phyloP scores from a whole-genome alignment of 2,113 vertebrate genomes.

The Pterocles gutturalis region DNA sequence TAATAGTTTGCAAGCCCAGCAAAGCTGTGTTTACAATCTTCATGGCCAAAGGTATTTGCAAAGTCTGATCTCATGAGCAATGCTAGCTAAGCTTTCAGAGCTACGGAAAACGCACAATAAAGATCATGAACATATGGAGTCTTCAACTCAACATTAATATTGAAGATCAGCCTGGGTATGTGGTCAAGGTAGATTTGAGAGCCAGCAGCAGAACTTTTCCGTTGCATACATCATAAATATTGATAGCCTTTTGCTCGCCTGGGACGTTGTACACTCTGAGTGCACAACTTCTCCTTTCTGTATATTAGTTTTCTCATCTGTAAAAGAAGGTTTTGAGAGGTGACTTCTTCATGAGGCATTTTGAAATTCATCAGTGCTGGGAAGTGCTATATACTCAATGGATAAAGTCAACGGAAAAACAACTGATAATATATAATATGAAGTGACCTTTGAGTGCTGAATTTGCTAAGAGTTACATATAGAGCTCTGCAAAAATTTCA shows the following conservation, averaged over 20 bases:
- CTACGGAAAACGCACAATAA: not conserved
- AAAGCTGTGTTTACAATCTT: not conserved
- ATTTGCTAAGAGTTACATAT: not conserved
- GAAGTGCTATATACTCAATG: not conserved
- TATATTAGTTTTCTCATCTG: not conserved
- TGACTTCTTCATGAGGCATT: not conserved
- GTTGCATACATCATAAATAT: not conserved
- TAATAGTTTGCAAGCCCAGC: not conserved
- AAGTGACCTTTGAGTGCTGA: not conserved
- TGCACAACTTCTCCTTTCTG: not conserved
- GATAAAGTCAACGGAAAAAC: not conserved
- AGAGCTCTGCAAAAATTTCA: not conserved
- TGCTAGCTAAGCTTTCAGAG: not conserved
- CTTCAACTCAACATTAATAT: conserved; percentile 11
- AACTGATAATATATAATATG: not conserved
- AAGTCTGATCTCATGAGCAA: not conserved
- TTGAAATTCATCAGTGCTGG: not conserved
- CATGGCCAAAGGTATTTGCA: not conserved
- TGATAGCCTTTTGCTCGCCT: not conserved
- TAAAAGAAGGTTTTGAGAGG: not conserved
- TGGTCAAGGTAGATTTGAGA: conserved; percentile 7
- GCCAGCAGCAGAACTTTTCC: not conserved
- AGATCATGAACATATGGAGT: not conserved
- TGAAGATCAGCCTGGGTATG: not conserved
- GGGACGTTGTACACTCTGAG: not conserved